Conservation (phyloP, 2,113 vertebrate species). For the Xenus cinereus region DNA sequence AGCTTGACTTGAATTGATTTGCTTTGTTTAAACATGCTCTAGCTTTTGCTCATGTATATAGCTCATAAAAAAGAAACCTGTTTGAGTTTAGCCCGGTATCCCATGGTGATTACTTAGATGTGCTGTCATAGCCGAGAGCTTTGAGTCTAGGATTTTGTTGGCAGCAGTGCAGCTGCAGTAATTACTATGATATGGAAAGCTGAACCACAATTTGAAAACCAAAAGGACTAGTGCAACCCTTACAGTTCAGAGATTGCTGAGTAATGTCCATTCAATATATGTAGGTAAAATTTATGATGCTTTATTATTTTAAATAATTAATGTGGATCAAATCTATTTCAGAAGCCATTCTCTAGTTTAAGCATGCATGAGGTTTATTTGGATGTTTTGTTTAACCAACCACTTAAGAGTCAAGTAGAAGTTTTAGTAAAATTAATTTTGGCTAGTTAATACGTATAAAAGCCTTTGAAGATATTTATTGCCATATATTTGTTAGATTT, state of each 20-base stretch:
- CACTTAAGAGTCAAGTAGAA: constrained; percentile 21
- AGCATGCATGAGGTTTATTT: background rate
- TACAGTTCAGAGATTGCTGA: background rate
- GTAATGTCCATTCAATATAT: constrained; percentile 2
- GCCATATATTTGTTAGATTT: constrained; percentile 14
- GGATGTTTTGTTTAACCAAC: background rate
- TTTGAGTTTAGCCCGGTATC: constrained; percentile 48
- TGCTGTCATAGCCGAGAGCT: constrained; percentile 45
- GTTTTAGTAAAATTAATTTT: constrained; percentile 51
- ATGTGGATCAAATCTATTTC: background rate
- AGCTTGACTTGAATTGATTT: constrained; percentile 51
- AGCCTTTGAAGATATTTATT: constrained; percentile 56
- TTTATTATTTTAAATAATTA: constrained; percentile 6
- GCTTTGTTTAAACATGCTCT: constrained; percentile 66
- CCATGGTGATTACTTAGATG: constrained; percentile 43
- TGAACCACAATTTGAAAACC: constrained; percentile 42
- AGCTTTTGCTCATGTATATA: constrained; percentile 53
- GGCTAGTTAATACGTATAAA: background rate
- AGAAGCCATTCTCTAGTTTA: background rate
- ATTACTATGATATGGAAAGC: constrained; percentile 50
- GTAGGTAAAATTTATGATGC: background rate
- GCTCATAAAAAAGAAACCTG: constrained; percentile 57
- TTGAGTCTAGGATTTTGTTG: constrained; percentile 41
- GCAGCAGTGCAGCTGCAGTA: constrained; percentile 18
- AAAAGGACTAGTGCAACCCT: background rate